Evolutionary conservation across 2,888 invertebrate genomes (phyloP), one percentile per base, ranked within the genome.

Genomic region (Meteorus cinctellus): DNA sequence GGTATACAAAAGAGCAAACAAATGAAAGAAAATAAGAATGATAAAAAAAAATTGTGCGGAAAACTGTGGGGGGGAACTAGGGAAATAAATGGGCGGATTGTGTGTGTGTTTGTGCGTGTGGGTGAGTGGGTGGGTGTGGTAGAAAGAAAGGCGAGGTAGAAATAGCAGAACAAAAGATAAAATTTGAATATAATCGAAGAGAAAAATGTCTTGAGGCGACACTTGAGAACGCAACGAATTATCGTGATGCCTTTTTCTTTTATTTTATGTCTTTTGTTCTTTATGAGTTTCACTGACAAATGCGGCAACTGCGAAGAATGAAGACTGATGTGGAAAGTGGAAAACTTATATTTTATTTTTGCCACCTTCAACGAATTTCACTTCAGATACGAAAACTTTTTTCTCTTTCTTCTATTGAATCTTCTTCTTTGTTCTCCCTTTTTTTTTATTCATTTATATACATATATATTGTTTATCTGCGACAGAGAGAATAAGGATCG

Each of bases 1-100:
- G 77, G 77, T 75, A 71, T 66, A 70, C 62, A 74, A 74, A 65
- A 76, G 71, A 69, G 55, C 48, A 72, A 67, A 67, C 62, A 62
- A 73, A 60, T 19, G 70, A 41, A 34, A 34, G 51, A 45, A 19
- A 29, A 29, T 55, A 68, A 74, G 29, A 36, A 62, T 14, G 71
- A 48, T 36, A 45, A 34, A n/a, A 55, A 63, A 67, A 66, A 69
- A 45, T 48, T 48, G 45, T 5, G 45, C 45, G 45, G 14, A 14
- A 45, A 12, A 45, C 24, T 24, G 34, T 41, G 12, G 4, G 48
- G 16, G 48, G n/a, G 19, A 55, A 55, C 5, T n/a, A 8, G 4
- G 5, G 8, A 24, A 55, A 19, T 19, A 55, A 67, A 68, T 34
- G 41, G n/a, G 55, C 48, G 68, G 36, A 55, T 29, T 45, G n/a